Evolutionary conservation across 1,140 invertebrate species (phyloP), one percentile per base, ranked within the genome.

Genomic region (Drosophila obscura): DNA sequence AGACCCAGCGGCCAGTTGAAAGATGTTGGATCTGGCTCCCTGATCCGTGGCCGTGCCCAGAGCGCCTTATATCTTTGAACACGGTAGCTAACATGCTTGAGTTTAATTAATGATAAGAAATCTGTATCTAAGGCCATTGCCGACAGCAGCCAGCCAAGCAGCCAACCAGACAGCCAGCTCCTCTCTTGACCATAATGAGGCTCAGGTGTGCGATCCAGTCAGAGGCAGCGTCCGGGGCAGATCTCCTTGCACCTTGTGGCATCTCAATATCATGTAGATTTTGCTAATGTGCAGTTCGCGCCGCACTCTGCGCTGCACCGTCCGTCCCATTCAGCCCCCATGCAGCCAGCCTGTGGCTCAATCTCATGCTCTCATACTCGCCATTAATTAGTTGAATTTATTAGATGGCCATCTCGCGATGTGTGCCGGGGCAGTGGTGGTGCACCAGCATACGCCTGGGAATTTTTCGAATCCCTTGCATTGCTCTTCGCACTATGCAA

Each of bases 31-130:
- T 26, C 31, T 60, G 64, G 28, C 46, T 31, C 4, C 35, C 5
- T 39, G 24, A 53, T 55, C 22, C 48, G n/a, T 50, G 50, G 73
- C 56, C 69, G 50, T 48, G 51, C 45, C 58, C 62, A 59, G 73
- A 65, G 73, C 68, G 82, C 69, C 64, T 77, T 77, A 83, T 89
- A 88, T 88, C 83, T 89, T 58, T 52, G 84, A 88, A 88, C 85
- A 91, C 90, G 80, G 90, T 91, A 91, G 90, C 90, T 84, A 90
- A 91, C 90, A 90, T 91, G 90, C 85, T 82, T 91, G 89, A 87
- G 73, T 88, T 91, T 91, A 91, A 91, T 91, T 91, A 91, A 91
- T 91, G 90, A 91, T 91, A 91, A 91, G 90, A 85, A 91, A 91
- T 91, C 90, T 91, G 90, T 88, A 91, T 91, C 90, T 90, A 90